phyloP scores from a whole-genome alignment of 2,113 vertebrate genomes.

The Aleadryas rufinucha region DNA sequence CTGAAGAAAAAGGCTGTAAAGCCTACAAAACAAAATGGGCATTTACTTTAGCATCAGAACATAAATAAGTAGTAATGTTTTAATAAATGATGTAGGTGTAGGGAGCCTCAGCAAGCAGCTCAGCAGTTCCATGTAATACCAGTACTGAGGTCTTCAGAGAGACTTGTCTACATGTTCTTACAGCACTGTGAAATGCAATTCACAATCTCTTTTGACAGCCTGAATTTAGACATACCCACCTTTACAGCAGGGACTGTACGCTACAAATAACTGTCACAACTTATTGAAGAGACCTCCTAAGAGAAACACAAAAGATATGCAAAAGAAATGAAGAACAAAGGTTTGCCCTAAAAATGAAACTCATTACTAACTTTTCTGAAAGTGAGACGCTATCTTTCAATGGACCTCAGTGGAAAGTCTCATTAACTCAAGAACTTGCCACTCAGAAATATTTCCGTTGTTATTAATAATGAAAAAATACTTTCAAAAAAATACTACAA shows the following conservation, averaged over 20 bases:
- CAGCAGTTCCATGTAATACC: conserved; percentile 25
- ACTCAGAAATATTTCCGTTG: not conserved
- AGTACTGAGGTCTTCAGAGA: conserved; percentile 55
- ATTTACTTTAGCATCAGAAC: conserved; percentile 60
- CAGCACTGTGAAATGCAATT: conserved; percentile 51
- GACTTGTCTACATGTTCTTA: conserved; percentile 45
- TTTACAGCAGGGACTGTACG: conserved; percentile 47
- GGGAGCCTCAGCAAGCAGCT: conserved; percentile 38
- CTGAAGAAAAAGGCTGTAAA: conserved; percentile 39
- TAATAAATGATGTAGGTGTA: conserved; percentile 61
- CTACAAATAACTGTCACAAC: conserved; percentile 66
- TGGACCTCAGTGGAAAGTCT: not conserved
- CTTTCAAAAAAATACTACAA: not conserved
- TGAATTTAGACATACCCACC: conserved; percentile 62
- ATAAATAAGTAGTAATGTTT: conserved; percentile 63
- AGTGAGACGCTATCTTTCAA: not conserved
- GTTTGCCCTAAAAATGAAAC: conserved; percentile 11
- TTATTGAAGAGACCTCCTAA: conserved; percentile 42
- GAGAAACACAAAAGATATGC: not conserved
- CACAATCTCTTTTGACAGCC: conserved; percentile 60
- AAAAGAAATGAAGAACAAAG: conserved; percentile 25
- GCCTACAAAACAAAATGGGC: conserved; percentile 58
- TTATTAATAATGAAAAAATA: not conserved
- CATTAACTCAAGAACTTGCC: not conserved
- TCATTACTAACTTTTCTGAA: not conserved